phyloP scores from a whole-genome alignment of 1,140 invertebrate genomes.

The Ditylenchus dipsaci region DNA sequence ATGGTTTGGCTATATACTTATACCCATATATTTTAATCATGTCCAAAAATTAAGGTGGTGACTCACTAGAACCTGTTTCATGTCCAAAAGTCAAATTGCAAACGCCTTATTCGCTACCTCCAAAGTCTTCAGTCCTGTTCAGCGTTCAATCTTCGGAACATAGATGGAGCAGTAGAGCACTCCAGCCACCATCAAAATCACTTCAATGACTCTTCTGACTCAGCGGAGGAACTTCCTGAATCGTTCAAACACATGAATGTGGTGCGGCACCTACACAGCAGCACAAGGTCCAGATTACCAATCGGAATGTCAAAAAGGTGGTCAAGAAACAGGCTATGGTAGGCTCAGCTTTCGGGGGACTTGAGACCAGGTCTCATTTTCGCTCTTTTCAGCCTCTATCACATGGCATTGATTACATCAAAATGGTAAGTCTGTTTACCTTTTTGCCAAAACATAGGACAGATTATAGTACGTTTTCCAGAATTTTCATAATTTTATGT shows the following conservation, averaged over 20 bases:
- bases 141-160: neutral
- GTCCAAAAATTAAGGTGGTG: neutral
- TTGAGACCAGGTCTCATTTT: neutral
- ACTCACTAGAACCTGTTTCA: neutral
- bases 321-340: neutral
- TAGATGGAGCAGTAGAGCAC: neutral
- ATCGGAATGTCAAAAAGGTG: neutral
- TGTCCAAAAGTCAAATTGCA: neutral
- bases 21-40: neutral
- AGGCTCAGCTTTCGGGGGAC: neutral
- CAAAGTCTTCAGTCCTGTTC: neutral
- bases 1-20: neutral
- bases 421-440: too few relatives aligned
- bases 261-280: neutral
- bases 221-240: slow-evolving; percentile 15
- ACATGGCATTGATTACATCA: slow-evolving; percentile 7
- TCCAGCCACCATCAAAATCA: neutral
- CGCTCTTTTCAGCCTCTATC: neutral
- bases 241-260: slow-evolving; percentile 13
- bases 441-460: too few relatives aligned
- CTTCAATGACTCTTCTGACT: neutral
- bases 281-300: neutral
- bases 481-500: too few relatives aligned
- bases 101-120: slow-evolving; percentile 2
- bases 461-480: too few relatives aligned